phyloP scores from a whole-genome alignment of 2,888 invertebrate genomes.

The Lasioglossum malachurum region DNA sequence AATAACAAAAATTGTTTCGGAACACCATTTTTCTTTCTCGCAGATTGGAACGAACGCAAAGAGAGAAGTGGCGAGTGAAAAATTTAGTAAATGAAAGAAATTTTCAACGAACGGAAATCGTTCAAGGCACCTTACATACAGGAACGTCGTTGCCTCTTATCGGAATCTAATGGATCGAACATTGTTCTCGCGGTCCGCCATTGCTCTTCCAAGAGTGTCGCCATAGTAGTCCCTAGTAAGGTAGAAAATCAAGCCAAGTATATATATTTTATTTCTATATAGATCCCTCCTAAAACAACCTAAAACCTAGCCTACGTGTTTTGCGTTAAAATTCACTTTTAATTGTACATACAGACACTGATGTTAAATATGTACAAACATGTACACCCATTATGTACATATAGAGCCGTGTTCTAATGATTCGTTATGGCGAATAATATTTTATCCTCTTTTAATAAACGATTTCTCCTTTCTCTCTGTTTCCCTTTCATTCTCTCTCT shows the following conservation, averaged over 20 bases:
- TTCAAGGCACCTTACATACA: slow-evolving; percentile 69
- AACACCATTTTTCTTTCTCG: background rate
- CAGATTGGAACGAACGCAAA: background rate
- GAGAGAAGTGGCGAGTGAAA: background rate
- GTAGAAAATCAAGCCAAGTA: slow-evolving; percentile 78
- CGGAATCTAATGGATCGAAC: slow-evolving; percentile 28
- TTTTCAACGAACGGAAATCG: slow-evolving; percentile 25
- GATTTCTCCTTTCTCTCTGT: slow-evolving; percentile 15
- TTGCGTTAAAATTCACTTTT: slow-evolving; percentile 71
- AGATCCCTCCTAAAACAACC: slow-evolving; percentile 79
- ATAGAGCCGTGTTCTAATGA: slow-evolving; percentile 66
- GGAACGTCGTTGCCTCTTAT: slow-evolving; percentile 61
- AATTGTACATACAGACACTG: slow-evolving; percentile 77
- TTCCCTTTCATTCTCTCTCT: slow-evolving; percentile 10
- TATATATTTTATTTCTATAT: slow-evolving; percentile 73
- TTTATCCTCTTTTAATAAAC: slow-evolving; percentile 35
- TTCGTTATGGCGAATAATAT: slow-evolving; percentile 64
- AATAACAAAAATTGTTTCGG: background rate
- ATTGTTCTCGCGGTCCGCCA: slow-evolving; percentile 46
- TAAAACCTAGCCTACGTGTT: slow-evolving; percentile 77
- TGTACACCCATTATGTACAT: slow-evolving; percentile 80
- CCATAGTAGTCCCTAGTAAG: slow-evolving; percentile 75
- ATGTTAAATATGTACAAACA: slow-evolving; percentile 76
- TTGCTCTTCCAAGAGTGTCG: slow-evolving; percentile 78
- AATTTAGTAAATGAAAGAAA: background rate